Evolutionary conservation across 2,797 vertebrate genomes (phyloP).

Genomic region (Cuculus canorus): DNA sequence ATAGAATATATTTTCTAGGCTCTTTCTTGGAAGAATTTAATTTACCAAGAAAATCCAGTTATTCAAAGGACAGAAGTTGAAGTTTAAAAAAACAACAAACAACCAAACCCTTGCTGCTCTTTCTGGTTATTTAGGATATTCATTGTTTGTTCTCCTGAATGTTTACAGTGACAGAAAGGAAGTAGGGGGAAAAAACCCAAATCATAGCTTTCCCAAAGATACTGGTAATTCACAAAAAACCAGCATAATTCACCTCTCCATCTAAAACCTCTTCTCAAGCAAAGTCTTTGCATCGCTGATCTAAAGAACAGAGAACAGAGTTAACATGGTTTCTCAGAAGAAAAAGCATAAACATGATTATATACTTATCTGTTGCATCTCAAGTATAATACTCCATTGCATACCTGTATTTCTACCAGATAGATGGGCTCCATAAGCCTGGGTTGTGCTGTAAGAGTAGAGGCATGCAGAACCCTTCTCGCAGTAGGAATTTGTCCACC

Average conservation of each 20-base stretch:
- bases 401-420: conserved; percentile 58
- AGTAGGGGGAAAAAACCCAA: background rate
- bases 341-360: background rate
- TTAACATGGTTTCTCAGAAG: background rate
- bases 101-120: background rate
- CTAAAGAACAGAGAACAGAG: background rate
- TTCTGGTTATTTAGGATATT: background rate
- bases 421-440: conserved; percentile 56
- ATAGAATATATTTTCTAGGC: background rate
- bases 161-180: background rate
- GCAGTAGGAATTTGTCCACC: conserved; percentile 54
- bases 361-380: too few relatives aligned
- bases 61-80: background rate
- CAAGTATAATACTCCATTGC: too few relatives aligned
- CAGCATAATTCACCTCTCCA: background rate
- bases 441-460: conserved; percentile 29
- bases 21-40: background rate
- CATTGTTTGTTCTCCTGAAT: background rate
- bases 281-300: background rate
- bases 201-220: background rate
- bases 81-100: background rate
- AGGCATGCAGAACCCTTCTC: conserved; percentile 41
- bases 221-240: background rate
- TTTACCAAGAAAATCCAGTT: background rate
- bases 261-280: background rate